Evolutionary conservation across 2,888 invertebrate genomes (phyloP), one percentile per base, ranked within the genome.

Genomic region (Epiblema foenella): DNA sequence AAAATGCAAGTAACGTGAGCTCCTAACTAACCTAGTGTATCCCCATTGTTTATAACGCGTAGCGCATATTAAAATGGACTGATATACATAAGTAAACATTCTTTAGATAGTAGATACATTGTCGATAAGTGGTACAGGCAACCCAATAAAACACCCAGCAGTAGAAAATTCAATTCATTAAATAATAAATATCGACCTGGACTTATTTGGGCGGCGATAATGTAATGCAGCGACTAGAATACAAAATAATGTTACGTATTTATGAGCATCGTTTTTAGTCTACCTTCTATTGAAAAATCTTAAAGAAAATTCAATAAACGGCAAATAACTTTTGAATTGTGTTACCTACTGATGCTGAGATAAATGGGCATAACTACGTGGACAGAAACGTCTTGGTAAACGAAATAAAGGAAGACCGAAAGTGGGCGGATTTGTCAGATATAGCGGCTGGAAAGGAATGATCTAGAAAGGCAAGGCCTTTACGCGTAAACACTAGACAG

Each of bases 181-280:
- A 62, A 49, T 49, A 49, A 18, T 49, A 52, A 64, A 52, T 10
- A 64, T 64, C 54, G 37, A 64, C 42, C 11, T 7, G 42, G 17
- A n/a, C 54, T 15, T 37, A 49, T 67, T 58, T 20, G 20, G 58
- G 8, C 15, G 10, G 51, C 46, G 20, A 37, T 51, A 59, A 18
- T 67, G 20, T 51, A 58, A 58, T 57, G 49, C 58, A 58, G 58
- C 29, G 49, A 37, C 58, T 58, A 17, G 51, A 51, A 67, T 39
- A 8, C 49, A 11, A 18, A 56, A 56, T 54, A 42, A 29, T 24
- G 15, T 17, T 51, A 33, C 42, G n/a, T n/a, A 39, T 64, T 64
- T 64, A 54, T 64, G 54, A 18, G 39, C n/a, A 11, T 24, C 17
- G 17, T 9, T 57, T 29, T 57, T 33, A 56, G 5, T n/a, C 12